Percentiles rank a stretch among this genome's conserved stretches.
Evolutionary conservation across 2,888 invertebrate genomes (phyloP).

Genomic region (Rhodophaea formosa): DNA sequence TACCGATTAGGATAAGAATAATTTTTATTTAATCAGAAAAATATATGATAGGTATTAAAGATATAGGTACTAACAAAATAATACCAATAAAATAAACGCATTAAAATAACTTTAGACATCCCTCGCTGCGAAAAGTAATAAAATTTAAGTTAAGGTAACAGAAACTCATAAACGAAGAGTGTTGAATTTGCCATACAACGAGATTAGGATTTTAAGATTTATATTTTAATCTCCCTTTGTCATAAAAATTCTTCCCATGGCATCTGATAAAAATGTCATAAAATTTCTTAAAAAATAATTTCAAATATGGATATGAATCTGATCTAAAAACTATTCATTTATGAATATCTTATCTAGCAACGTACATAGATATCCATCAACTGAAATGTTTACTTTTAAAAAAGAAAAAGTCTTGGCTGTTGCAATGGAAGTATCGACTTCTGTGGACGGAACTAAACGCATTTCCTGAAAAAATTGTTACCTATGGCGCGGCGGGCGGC

Average conservation of each 20-base stretch:
- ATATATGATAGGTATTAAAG: neutral
- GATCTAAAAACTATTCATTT: no score
- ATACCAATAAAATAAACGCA: neutral
- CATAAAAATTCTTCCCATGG: neutral
- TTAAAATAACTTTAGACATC: neutral
- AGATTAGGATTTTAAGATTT: neutral
- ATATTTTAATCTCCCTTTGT: neutral
- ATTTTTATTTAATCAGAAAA: no score
- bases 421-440: neutral
- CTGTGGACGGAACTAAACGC: neutral
- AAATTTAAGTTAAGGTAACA: neutral
- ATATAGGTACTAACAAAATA: neutral
- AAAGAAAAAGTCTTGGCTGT: neutral
- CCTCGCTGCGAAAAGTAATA: neutral
- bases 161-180: neutral
- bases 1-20: neutral
- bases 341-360: no score
- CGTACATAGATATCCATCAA: no score
- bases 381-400: no score
- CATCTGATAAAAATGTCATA: no score
- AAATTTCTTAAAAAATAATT: no score
- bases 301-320: no score
- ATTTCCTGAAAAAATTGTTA: neutral
- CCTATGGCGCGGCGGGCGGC: no score
- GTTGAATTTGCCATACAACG: neutral